phyloP scores from a whole-genome alignment of 1,140 invertebrate species.

The Pseudachorutes palmiensis region DNA sequence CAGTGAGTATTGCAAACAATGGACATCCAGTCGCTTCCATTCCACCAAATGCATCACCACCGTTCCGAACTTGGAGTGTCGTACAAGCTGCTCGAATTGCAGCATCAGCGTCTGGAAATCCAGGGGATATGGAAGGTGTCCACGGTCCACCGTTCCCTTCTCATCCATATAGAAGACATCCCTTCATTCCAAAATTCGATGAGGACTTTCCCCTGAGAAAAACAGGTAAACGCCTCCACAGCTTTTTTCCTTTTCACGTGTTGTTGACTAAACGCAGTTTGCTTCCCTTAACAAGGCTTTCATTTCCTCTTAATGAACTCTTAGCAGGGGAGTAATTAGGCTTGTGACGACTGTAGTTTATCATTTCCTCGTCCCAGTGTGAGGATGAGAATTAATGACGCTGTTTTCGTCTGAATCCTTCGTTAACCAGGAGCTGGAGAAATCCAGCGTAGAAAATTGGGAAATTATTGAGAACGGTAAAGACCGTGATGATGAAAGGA shows the following conservation, averaged over 20 bases:
- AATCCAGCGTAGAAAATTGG: no score
- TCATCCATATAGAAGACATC: slow-evolving; percentile 44
- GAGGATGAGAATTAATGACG: no score
- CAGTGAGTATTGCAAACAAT: slow-evolving; percentile 43
- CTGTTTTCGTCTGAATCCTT: not conserved
- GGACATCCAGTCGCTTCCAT: slow-evolving; percentile 50
- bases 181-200: slow-evolving; percentile 58
- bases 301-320: no score
- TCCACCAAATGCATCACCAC: slow-evolving; percentile 48
- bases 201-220: slow-evolving; percentile 87
- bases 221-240: slow-evolving; percentile 71
- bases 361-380: no score
- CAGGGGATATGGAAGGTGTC: slow-evolving; percentile 9
- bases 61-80: slow-evolving; percentile 69
- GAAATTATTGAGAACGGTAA: no score
- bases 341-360: no score
- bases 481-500: no score
- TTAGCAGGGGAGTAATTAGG: no score
- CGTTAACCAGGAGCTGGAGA: no score
- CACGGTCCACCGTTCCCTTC: slow-evolving; percentile 24
- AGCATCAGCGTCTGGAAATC: slow-evolving; percentile 14
- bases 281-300: no score
- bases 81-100: slow-evolving; percentile 22
- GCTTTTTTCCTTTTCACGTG: no score
- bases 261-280: no score